Base-by-base conservation (phyloP, 2,888 invertebrate species). In the Shargacucullia verbasci region DNA sequence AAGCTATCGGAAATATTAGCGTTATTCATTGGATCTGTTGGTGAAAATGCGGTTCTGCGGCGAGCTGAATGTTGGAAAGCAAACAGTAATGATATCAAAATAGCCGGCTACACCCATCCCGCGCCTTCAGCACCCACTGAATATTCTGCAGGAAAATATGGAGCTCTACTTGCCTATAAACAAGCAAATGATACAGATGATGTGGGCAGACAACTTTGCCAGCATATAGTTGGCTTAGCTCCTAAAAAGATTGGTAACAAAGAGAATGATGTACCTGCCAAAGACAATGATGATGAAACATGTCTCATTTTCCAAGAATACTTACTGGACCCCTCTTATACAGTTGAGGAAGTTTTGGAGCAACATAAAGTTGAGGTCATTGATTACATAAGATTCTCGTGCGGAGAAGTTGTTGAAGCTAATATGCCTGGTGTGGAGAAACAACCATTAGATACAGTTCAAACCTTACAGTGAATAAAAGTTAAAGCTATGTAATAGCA, bases 141-240 rank as follows among this genome's bases (percentile, higher is more conserved):
- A 20, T 94, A 95, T 46, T 95, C 96, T 20, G 89, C 96, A 12
- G 99, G 99, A 44, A 97, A 97, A 90, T 98, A 98, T 86, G 99
- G 98, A 29, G 97, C 98, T 0, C 82, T 99, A 43, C 92, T 99
- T 0, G 97, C 97, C 15, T 96, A 97, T 81, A 95, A 92, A 83
- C 94, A 90, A 76, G 80, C 79, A 44, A 83, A 74, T 54, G 89
- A 81, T 43, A 78, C 84, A 1, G 89, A 94, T 41, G 90, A 94
- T 53, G 80, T 97, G 9, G 97, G 97, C 13, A 95, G 95, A 73
- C 96, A 97, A 79, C 86, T 99, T 7, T 98, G 98, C 83, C 99
- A 99, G 85, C 99, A 99, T 82, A 96, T 99, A 77, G 98, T 99
- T 15, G 98, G 98, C 29, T 96, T 98, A 95, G 97, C 97, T 76